Conservation (phyloP, 2,113 vertebrate species). For the Anolis sagrei region DNA sequence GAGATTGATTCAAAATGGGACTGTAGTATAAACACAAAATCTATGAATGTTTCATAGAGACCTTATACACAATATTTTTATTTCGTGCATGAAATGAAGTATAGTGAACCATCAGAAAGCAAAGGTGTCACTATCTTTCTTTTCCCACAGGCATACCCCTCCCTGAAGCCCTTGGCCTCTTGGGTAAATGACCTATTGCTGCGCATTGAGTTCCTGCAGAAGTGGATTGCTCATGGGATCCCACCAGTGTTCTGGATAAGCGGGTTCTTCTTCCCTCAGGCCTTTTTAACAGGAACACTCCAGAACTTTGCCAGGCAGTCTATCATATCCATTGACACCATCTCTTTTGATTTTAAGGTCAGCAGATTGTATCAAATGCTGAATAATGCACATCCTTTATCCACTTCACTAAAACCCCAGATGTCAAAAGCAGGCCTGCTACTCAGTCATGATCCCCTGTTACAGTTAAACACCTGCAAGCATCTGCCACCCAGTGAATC, state of each 20-base stretch:
- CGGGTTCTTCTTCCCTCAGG: constrained; percentile 92
- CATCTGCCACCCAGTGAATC: no score
- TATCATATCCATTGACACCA: constrained; percentile 84
- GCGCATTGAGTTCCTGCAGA: constrained; percentile 82
- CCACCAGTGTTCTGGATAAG: constrained; percentile 93
- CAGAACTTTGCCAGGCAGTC: constrained; percentile 89
- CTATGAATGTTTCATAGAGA: no score
- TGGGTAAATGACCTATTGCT: constrained; percentile 89
- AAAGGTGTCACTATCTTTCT: not conserved
- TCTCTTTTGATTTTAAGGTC: constrained; percentile 89
- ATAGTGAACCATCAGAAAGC: no score
- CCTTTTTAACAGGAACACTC: constrained; percentile 90
- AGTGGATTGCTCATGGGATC: constrained; percentile 83
- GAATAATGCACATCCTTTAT: not conserved
- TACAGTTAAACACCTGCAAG: not conserved
- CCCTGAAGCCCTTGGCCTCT: constrained; percentile 89
- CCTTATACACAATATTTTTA: no score
- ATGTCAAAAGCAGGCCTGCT: not conserved
- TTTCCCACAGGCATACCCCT: constrained; percentile 83
- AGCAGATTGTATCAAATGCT: constrained; percentile 17
- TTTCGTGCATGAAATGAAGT: no score
- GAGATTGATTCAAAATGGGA: no score
- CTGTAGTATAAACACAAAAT: no score
- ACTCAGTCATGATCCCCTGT: not conserved
- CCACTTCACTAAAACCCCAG: not conserved